Conservation (phyloP, 1,140 invertebrate species). For the Acarapis woodi region DNA sequence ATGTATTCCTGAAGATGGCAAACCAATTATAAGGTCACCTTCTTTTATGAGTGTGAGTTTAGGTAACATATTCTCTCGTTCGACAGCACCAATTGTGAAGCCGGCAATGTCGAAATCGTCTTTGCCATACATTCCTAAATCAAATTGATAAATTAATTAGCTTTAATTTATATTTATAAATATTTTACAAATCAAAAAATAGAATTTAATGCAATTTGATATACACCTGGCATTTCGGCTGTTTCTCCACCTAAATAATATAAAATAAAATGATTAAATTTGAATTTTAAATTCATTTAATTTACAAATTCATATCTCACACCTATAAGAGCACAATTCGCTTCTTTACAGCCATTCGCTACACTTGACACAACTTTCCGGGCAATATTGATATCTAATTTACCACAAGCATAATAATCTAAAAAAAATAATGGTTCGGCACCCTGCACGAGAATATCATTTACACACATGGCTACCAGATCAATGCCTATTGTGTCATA, state of each 20-base stretch:
- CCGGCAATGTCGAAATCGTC: constrained; percentile 73
- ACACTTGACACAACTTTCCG: constrained; percentile 50
- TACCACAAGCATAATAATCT: constrained; percentile 80
- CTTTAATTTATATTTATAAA: too few relatives aligned
- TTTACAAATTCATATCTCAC: constrained; percentile 1
- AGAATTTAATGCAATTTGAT: too few relatives aligned
- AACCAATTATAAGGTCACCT: constrained; percentile 55
- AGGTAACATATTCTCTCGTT: constrained; percentile 40
- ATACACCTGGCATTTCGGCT: constrained; percentile 86
- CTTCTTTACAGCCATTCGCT: constrained; percentile 47
- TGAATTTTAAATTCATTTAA: background rate
- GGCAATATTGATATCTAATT: constrained; percentile 41
- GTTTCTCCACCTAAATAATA: constrained; percentile 50
- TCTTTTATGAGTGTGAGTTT: constrained; percentile 29
- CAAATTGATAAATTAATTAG: too few relatives aligned
- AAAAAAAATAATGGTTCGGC: constrained; percentile 83
- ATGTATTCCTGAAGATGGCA: constrained; percentile 65
- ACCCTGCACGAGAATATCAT: constrained; percentile 75
- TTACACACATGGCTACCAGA: constrained; percentile 90
- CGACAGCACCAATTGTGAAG: constrained; percentile 71
- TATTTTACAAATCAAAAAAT: too few relatives aligned
- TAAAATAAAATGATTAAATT: constrained; percentile 1
- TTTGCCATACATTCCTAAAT: constrained; percentile 52
- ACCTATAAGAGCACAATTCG: constrained; percentile 68
- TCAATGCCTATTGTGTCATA: constrained; percentile 73